These are phyloP conservation scores for Nemapogon koenigi DNA, from an alignment of 2,888 invertebrate species.

Conservation along the genomic window DNA sequence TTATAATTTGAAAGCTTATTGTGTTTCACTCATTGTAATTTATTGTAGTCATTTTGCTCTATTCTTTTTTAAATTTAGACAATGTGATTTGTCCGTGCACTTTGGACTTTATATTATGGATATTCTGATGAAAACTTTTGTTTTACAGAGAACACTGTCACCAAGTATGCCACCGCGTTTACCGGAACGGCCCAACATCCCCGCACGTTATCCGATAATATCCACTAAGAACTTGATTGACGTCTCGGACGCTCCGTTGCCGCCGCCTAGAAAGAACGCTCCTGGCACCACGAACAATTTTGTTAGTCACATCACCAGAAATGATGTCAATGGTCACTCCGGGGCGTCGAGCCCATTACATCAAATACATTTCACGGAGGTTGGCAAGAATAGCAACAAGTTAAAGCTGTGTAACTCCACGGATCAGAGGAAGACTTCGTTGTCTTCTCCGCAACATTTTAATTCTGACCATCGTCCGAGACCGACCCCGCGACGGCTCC, in stretches of 20 bases:
- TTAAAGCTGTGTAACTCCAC: slow-evolving; percentile 44
- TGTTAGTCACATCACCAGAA: slow-evolving; percentile 50
- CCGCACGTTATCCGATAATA: slow-evolving; percentile 49
- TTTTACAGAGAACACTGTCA: slow-evolving; percentile 58
- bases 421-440: slow-evolving; percentile 31
- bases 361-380: slow-evolving; percentile 43
- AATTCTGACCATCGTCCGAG: too few species aligned
- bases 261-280: slow-evolving; percentile 39
- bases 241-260: slow-evolving; percentile 46
- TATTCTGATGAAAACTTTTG: slow-evolving; percentile 33
- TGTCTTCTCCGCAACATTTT: too few species aligned
- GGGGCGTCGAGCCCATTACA: slow-evolving; percentile 54
- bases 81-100: too few species aligned
- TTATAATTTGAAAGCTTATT: too few species aligned
- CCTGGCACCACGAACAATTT: slow-evolving; percentile 35
- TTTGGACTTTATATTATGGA: too few species aligned
- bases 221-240: slow-evolving; percentile 52
- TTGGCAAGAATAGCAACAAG: slow-evolving; percentile 39
- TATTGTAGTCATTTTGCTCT: too few species aligned
- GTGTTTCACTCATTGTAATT: too few species aligned
- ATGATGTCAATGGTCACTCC: slow-evolving; percentile 29
- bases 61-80: too few species aligned
- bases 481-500: too few species aligned
- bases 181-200: slow-evolving; percentile 51
- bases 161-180: slow-evolving; percentile 51